Evolutionary conservation across 2,113 vertebrate species (phyloP), one percentile per base, ranked within the genome.

Genomic region (Oriolus oriolus): DNA sequence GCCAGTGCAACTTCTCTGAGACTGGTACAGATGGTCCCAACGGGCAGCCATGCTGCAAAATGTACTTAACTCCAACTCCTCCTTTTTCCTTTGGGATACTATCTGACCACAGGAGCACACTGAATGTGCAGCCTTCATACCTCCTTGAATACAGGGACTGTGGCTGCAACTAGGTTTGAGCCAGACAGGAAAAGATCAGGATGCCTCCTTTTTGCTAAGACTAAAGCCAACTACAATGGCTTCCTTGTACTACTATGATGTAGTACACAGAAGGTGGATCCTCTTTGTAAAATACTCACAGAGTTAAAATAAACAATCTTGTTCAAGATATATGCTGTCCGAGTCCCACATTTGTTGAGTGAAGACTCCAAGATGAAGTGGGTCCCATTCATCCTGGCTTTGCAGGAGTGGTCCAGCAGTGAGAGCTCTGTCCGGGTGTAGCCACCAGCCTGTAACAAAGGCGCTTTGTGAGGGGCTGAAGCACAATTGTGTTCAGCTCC

Each of bases 291-390:
- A 74, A 85, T 93, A 98, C 98, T 99, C 95, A 99, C 99, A 22
- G 98, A 98, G 93, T 99, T 99, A 92, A 98, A 98, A 98, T 99
- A 98, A 78, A 99, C 96, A 59, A 98, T 96, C 60, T 96, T 94
- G 47, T 97, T 95, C 7, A 93, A 93, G 95, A 97, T 54, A 20
- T 96, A 96, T 3, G 77, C 92, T 75, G 92, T 95, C 59, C 88
- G 94, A 74, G 99, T 99, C 27, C 98, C 97, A 12, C 99, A 99
- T 74, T 98, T 98, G 37, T 94, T 97, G 91, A 98, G 97, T 2
- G 98, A 93, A 26, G 99, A 99, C 83, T 99, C 98, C 98, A 99
- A 93, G 42, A 98, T 98, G 98, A 99, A 99, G 98, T 99, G 99
- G 65, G 99, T 99, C 82, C 94, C 97, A 59, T 99, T 99, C 92